Base-by-base conservation (phyloP, 2,797 vertebrate genomes). In the Arctocebus calabarensis region DNA sequence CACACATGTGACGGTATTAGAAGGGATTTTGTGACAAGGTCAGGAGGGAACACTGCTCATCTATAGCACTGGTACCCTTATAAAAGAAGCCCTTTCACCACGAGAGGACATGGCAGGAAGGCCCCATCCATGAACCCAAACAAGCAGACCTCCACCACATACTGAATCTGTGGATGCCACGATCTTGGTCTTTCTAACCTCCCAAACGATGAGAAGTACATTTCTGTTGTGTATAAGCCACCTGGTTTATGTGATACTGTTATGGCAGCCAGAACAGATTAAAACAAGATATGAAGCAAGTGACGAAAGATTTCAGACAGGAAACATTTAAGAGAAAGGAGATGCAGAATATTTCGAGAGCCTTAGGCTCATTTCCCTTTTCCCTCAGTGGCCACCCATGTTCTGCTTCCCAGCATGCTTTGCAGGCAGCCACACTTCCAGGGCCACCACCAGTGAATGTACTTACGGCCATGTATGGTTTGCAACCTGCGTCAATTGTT, bases 391-490 rank as follows among this genome's bases (percentile, higher is more conserved):
- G 13, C 43, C 13, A 29, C 32, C 45, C 61, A 1, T 29, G 40
- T 43, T 57, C 25, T 20, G 13, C 3, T 27, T 66, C 40, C 68
- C 37, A 40, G 45, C 11, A 22, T 7, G 8, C n/a, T 62, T 43
- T 57, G 27, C 3, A 13, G 10, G 20, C 20, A 7, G 7, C 0
- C 40, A 12, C 8, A 1, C 34, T 37, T 45, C 45, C 59, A 55
- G 61, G 0, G 5, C 68, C n/a, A 10, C 10, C 57, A 52, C 29
- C 3, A 0, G 7, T 40, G 0, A 75, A 88, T 83, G 84, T 57
- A 98, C 99, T 99, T 97, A 99, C 99, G 66, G 99, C 99, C 99
- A 99, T 99, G 98, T 99, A 99, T 4, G 99, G 99, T 97, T 99
- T 99, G 98, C 99, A 99, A 96, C 99, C 99, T 0, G 99, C 99